Base-by-base conservation (phyloP, 2,113 vertebrate species). In the Pituophis catenifer region DNA sequence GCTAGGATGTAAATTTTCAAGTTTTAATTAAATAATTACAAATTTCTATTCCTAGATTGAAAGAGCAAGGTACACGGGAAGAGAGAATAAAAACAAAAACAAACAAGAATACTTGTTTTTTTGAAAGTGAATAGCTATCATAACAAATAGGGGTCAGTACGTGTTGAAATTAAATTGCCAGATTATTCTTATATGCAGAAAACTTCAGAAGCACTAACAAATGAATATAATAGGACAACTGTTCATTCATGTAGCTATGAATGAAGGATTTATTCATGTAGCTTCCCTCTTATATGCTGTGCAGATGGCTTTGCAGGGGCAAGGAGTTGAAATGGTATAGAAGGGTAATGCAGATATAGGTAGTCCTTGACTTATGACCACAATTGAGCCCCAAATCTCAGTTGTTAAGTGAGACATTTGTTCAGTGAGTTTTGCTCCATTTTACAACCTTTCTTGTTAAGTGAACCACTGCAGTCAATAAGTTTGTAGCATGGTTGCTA, bases 1-100 rank as follows among this genome's bases (percentile, higher is more conserved):
- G 12, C 0, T 55, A 50, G 94, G 24, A 75, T 91, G 48, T 86
- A 94, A 87, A 90, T 48, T 85, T 90, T 90, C 53, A 44, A 8
- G 48, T 85, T 93, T 90, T 87, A 54, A 93, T 93, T 59, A 90
- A 93, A 93, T 87, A 93, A 53, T 65, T 87, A 15, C 44, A 90
- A 65, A 29, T 8, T 50, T 50, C 90, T 85, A 87, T 90, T 87
- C 92, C 57, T 52, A 44, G 44, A 24, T 38, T 89, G 85, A 87
- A 90, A 93, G 85, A 75, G 59, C 33, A 89, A 88, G 87, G 8
- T 58, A 92, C 21, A 75, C 2, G 21, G 50, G 8, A 10, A 86
- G 38, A 88, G 11, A 29, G 19, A 62, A 8, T 29, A 12, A 29
- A 89, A 38, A 12, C 17, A n/a, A 17, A 90, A 90, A 93, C 26